These are phyloP conservation scores for Exephanes ischioxanthus DNA, from an alignment of 2,888 invertebrate genomes.

Conservation along the genomic window DNA sequence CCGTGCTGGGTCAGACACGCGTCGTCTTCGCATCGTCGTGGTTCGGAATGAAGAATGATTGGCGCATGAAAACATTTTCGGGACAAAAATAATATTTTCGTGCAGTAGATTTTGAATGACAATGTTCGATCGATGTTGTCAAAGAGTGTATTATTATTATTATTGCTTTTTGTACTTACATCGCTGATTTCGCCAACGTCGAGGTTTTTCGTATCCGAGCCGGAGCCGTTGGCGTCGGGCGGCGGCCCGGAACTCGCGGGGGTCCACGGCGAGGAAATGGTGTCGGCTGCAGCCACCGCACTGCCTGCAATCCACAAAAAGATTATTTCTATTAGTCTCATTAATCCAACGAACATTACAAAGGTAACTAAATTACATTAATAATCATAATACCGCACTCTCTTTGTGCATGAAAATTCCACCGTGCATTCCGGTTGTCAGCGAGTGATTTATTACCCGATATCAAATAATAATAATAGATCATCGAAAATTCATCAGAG, in stretches of 20 bases:
- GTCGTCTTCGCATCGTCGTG: conserved; percentile 1
- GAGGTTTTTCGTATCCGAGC: conserved; percentile 95
- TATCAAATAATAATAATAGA: neutral
- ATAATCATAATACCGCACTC: conserved; percentile 36
- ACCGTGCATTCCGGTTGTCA: conserved; percentile 7
- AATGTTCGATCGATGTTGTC: neutral
- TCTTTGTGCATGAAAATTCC: conserved; percentile 28
- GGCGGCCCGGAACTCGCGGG: conserved; percentile 94
- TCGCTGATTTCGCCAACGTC: conserved; percentile 97
- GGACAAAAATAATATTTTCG: neutral
- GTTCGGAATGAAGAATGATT: neutral
- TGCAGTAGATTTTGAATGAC: neutral
- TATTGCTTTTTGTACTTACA: conserved; percentile 86
- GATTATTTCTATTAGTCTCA: conserved; percentile 28
- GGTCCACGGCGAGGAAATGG: conserved; percentile 98
- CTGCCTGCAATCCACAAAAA: conserved; percentile 86
- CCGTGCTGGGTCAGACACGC: conserved; percentile 32
- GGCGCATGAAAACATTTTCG: neutral
- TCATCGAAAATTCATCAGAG: conserved; percentile 26
- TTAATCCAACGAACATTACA: neutral
- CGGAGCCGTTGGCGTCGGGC: conserved; percentile 96
- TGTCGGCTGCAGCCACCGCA: conserved; percentile 92
- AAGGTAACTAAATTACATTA: neutral
- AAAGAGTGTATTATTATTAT: neutral
- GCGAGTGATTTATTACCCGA: neutral